Evolutionary conservation across 1,140 invertebrate species (phyloP).

Genomic region (Melanaphis sacchari): DNA sequence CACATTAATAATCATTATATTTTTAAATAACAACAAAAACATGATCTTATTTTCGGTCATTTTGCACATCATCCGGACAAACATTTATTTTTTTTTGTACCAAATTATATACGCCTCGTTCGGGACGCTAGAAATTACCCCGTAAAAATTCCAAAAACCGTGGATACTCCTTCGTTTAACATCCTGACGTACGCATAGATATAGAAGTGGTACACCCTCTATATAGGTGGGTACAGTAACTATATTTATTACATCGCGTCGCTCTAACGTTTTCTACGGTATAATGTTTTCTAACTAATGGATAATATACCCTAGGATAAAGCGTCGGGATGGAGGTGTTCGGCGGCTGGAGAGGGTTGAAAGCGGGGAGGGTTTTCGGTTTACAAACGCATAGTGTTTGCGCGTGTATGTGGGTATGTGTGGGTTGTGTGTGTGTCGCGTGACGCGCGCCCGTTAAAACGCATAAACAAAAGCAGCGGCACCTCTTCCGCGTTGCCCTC

Average conservation of each 20-base stretch:
- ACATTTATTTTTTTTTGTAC: background rate
- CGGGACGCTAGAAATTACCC: background rate
- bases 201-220: background rate
- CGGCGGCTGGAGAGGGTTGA: background rate
- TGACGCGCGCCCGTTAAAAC: conserved; percentile 52
- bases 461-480: conserved; percentile 36
- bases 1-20: background rate
- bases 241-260: background rate
- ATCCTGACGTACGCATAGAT: background rate
- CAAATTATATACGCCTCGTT: too few species aligned
- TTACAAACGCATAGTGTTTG: background rate
- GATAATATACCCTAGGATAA: background rate
- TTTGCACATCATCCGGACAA: background rate
- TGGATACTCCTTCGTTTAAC: background rate
- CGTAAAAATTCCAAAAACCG: background rate
- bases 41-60: background rate
- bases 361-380: background rate
- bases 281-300: conserved; percentile 34
- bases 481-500: background rate
- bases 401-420: background rate
- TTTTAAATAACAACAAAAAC: background rate
- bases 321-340: background rate
- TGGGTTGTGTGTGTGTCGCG: conserved; percentile 8
- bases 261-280: background rate
- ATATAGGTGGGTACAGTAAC: background rate